Base-by-base conservation (phyloP, 2,888 invertebrate genomes). In the Stenodema calcarata region DNA sequence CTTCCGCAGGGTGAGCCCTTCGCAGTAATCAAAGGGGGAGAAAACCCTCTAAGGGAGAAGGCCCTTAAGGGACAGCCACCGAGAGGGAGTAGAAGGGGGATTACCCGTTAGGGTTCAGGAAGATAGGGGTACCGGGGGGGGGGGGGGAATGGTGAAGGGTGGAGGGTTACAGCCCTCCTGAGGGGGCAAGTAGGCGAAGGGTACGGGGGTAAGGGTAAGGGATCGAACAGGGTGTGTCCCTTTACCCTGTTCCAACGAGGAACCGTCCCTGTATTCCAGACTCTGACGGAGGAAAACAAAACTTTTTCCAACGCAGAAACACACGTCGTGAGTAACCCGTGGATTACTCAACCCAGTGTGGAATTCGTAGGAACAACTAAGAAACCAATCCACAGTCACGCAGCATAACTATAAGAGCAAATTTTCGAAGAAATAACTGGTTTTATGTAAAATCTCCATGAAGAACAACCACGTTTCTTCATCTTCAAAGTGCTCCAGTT, bases 151-250 rank as follows among this genome's bases (percentile, higher is more conserved):
- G 76, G 88, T 78, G n/a, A n/a, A 87, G 84, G 87, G 89, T 80
- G 35, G 84, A 86, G 84, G 85, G 69, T 81, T 87, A 73, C 28
- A 70, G 28, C 62, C 62, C 18, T n/a, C n/a, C 18, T 12, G 27
- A 92, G 92, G 92, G 92, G 92, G 92, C 92, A 92, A 92, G 92
- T 87, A 87, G 35, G 35, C 35, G 35, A 7, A 2, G 35, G 2
- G 35, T 2, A 7, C 35, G 35, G 35, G 35, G 35, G 35, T 35
- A 91, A 91, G 91, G 90, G 91, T 91, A 91, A 89, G 44, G 90
- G 91, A 91, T 90, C 91, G 87, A 28, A 73, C 76, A 69, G 81
- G 84, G 87, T 87, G 87, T 54, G 85, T 69, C 54, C 80, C 80
- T 80, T 80, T 80, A 50, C 80, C 80, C 80, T 54, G 23, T 23